Conservation (phyloP, 2,113 vertebrate genomes). For the Rhizomys pruinosus region DNA sequence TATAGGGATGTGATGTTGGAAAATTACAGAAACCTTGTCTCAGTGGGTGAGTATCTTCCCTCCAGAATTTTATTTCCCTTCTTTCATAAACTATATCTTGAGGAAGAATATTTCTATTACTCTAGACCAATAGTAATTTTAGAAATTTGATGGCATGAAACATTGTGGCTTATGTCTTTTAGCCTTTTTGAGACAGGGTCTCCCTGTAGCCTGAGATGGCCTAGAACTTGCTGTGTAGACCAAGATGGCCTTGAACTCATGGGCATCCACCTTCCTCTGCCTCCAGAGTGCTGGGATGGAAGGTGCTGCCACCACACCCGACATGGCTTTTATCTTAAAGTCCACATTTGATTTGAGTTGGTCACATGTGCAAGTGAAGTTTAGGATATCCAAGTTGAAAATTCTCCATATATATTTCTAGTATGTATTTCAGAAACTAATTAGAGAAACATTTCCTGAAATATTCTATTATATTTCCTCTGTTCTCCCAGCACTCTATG, state of each 20-base stretch:
- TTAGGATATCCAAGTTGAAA: background rate
- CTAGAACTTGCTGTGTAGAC: no score
- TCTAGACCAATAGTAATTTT: background rate
- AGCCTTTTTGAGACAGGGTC: no score
- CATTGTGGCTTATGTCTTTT: background rate
- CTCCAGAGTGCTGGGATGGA: no score
- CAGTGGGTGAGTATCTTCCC: constrained; percentile 50
- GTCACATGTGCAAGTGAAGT: background rate
- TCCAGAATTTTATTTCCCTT: background rate
- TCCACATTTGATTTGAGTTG: background rate
- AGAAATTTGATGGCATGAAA: background rate
- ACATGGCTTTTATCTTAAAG: background rate
- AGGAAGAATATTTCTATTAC: background rate
- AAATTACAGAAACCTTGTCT: constrained; percentile 63
- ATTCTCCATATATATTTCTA: background rate
- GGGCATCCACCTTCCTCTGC: no score
- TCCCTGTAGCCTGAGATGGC: no score
- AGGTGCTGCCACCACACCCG: no score
- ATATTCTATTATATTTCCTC: background rate
- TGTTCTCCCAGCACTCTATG: background rate
- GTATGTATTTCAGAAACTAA: no score
- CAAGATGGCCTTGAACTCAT: no score
- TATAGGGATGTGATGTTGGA: constrained; percentile 68
- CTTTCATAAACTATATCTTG: no score
- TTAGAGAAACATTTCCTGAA: no score